Conservation (phyloP, 2,797 vertebrate species). For the Sebastes vulpes region DNA sequence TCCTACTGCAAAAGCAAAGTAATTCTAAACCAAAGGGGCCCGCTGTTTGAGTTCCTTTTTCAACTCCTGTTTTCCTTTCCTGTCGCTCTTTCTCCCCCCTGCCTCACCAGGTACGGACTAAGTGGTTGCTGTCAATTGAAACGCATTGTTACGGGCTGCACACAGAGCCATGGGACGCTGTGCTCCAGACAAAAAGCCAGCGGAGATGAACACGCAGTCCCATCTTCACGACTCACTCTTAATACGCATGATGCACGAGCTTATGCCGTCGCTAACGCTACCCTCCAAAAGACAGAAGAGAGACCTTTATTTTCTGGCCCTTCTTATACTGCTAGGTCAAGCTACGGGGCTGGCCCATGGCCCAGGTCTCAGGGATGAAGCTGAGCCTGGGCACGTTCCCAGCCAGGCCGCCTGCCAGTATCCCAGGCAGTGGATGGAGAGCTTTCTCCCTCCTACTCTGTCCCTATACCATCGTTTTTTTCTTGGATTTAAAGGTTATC, state of each 20-base stretch:
- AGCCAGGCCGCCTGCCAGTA: conserved; percentile 62
- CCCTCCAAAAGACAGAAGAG: conserved; percentile 21
- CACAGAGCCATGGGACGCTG: neutral
- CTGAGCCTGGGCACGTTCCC: conserved; percentile 69
- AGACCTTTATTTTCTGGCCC: conserved; percentile 34
- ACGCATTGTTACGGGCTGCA: conserved; percentile 33
- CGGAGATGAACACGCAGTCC: conserved; percentile 14
- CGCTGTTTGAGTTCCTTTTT: conserved; percentile 24
- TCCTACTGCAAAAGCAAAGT: conserved; percentile 39
- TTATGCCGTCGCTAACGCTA: conserved; percentile 2
- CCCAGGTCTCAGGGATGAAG: conserved; percentile 60
- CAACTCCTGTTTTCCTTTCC: conserved; percentile 1
- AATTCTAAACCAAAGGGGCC: conserved; percentile 26
- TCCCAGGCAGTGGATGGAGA: conserved; percentile 51
- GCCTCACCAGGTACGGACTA: conserved; percentile 34
- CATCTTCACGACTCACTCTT: conserved; percentile 18
- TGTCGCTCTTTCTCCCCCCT: conserved; percentile 18
- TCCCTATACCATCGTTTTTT: conserved; percentile 36
- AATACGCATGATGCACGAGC: conserved; percentile 34
- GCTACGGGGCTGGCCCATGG: conserved; percentile 56
- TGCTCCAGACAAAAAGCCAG: conserved; percentile 10
- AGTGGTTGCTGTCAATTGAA: conserved; percentile 46
- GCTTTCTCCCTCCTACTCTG: conserved; percentile 32
- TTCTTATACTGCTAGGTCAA: conserved; percentile 45
- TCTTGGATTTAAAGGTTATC: conserved; percentile 85